Base-by-base conservation (phyloP, 2,797 vertebrate genomes). In the Vultur gryphus region DNA sequence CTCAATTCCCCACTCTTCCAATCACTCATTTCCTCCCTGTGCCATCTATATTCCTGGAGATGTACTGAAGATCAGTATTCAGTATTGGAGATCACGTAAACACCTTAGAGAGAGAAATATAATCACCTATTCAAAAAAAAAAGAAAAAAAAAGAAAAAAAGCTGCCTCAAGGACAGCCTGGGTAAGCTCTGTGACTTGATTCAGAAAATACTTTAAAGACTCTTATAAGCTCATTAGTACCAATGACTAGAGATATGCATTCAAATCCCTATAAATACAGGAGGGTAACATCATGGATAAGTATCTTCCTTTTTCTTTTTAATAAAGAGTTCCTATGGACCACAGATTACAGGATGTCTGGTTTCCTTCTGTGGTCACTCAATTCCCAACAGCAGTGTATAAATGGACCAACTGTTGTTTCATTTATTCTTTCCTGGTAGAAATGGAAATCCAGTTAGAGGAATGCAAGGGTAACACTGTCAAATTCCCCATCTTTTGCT, bases 211-310 rank as follows among this genome's bases (percentile, higher is more conserved):
- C 46, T 96, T 93, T 86, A 93, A 95, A 90, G 90, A 88, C 77
- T 92, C 91, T 41, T 70, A 90, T 79, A 97, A 96, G 82, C 89
- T 97, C 93, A 94, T 97, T 96, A 97, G 94, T 83, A 96, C 81
- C 51, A 82, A 72, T 48, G 85, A 91, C 77, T 80, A 59, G 54
- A 86, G 59, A 82, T 4, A 76, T 43, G 55, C 31, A 54, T 69
- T 73, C 58, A 64, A 91, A 96, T 70, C 62, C 62, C 43, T 62
- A 49, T 25, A 94, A 95, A 94, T 52, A 86, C 69, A 91, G 83
- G 37, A 81, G 49, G 66, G 85, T 44, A 89, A 52, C 84, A 89
- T 59, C 49, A 72, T 7, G 72, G 87, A 57, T 87, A 84, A 89
- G 13, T n/a, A 79, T 84, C 67, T 93, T n/a, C 51, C 46, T 80